Evolutionary conservation across 1,140 invertebrate genomes (phyloP), one percentile per base, ranked within the genome.

Genomic region (Tetraneura akinire): DNA sequence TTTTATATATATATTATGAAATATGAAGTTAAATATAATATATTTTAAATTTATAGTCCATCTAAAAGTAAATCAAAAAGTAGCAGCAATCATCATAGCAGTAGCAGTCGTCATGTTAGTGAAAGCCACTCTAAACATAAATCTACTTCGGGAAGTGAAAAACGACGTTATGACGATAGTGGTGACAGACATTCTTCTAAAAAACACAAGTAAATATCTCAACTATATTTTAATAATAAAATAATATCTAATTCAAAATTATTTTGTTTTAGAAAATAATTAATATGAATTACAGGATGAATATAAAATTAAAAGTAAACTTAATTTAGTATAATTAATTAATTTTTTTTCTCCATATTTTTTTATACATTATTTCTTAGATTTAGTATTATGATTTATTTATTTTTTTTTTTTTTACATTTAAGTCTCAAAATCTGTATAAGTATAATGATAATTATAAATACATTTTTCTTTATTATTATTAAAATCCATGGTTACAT

Each of bases 61-160:
- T 78, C 74, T 62, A 78, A 78, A 78, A 78, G 10, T 78, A 78
- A 78, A 62, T 78, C 74, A 62, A 18, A 23, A 51, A 78, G 74
- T 16, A 76, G 11, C 32, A 62, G 55, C 0, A 62, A 78, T 62
- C 55, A 60, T 23, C 74, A 78, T 62, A 76, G 29, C 9, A 76
- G 32, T 76, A 76, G 71, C 37, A 62, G 45, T 45, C 53, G 21
- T 60, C 73, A 60, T 5, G 21, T 16, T 16, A 55, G 71, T 42
- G 53, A 29, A 37, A 23, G 11, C 13, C 51, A 57, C 5, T 42
- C 14, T 11, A 78, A 62, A 62, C 74, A 47, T 60, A 71, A 6
- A 45, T 62, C 74, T 60, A 26, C 74, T 42, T 29, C 74, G 3
- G 55, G 74, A 23, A 18, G 74, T 62, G 74, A 78, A 78, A 78